phyloP scores from a whole-genome alignment of 1,140 invertebrate species.

The Helicoverpa zea region DNA sequence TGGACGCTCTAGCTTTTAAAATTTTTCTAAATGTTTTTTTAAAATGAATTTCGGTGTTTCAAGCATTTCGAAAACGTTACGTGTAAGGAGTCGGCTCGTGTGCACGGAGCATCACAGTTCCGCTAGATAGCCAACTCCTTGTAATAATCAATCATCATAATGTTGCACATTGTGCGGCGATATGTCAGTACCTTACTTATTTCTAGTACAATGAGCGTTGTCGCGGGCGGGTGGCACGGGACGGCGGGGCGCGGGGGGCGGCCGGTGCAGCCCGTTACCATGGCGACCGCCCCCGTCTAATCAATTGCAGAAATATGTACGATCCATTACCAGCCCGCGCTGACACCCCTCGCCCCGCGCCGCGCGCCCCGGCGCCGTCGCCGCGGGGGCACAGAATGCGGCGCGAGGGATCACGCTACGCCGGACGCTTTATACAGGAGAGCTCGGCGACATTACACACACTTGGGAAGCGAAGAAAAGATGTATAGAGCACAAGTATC shows the following conservation, averaged over 20 bases:
- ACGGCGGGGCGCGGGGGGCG: conserved; percentile 52
- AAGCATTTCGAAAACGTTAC: too few relatives aligned
- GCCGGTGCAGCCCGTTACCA: conserved; percentile 75
- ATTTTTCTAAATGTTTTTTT: too few relatives aligned
- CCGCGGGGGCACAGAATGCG: conserved; percentile 53
- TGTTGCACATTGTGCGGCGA: neutral
- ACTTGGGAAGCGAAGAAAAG: conserved; percentile 75
- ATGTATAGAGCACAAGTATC: conserved; percentile 68
- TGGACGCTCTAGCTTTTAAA: too few relatives aligned
- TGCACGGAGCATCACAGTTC: neutral
- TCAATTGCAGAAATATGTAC: conserved; percentile 87
- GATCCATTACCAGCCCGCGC: conserved; percentile 69
- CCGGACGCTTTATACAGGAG: conserved; percentile 64
- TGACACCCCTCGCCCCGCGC: conserved; percentile 56
- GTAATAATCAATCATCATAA: neutral
- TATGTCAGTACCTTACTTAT: conserved; percentile 35
- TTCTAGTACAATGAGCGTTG: conserved; percentile 59
- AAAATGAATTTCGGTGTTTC: too few relatives aligned
- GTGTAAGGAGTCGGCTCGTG: too few relatives aligned
- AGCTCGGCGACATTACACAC: conserved; percentile 75
- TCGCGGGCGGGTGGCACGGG: conserved; percentile 40
- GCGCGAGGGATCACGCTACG: conserved; percentile 56
- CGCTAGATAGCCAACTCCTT: neutral
- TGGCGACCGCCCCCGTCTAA: conserved; percentile 85
- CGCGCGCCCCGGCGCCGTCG: neutral